A percentile compares a stretch with the other conserved stretches of the same genome.
These are phyloP conservation scores for Aphidoletes aphidimyza DNA, from an alignment of 2,888 invertebrate genomes.

Conservation along the genomic window DNA sequence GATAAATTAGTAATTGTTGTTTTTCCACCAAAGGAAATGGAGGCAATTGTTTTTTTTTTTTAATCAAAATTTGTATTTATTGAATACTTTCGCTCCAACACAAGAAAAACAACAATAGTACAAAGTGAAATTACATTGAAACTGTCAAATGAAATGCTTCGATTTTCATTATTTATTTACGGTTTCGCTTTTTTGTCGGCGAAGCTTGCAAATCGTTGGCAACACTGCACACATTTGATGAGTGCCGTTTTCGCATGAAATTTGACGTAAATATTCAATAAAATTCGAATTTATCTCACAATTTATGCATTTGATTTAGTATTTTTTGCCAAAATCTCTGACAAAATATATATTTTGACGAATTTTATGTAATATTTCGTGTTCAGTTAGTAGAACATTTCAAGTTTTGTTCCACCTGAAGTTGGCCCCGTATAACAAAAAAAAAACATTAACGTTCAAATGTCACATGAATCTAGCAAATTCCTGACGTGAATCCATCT, in stretches of 20 bases:
- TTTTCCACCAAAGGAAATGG: no score
- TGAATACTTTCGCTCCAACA: conserved; percentile 50
- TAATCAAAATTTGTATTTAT: background rate
- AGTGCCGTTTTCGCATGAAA: background rate
- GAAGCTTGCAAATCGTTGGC: conserved; percentile 43
- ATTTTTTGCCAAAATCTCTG: no score
- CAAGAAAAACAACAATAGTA: conserved; percentile 44
- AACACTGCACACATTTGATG: background rate
- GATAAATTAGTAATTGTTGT: no score
- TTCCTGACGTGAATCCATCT: background rate
- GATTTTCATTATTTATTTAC: conserved; percentile 49
- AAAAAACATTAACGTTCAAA: no score
- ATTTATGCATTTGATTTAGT: no score
- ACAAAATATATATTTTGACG: no score
- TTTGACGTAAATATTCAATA: background rate
- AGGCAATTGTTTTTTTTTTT: no score
- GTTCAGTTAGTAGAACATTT: no score
- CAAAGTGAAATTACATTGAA: conserved; percentile 38
- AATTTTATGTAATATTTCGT: no score
- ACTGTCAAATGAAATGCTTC: conserved; percentile 52
- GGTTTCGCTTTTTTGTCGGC: background rate
- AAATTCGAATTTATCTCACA: no score
- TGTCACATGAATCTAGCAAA: conserved; percentile 31
- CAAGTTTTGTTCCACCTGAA: background rate
- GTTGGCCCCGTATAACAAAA: no score